These are phyloP conservation scores for Mesorhabditis spiculigera DNA, from an alignment of 2,888 invertebrate genomes.

Conservation along the genomic window DNA sequence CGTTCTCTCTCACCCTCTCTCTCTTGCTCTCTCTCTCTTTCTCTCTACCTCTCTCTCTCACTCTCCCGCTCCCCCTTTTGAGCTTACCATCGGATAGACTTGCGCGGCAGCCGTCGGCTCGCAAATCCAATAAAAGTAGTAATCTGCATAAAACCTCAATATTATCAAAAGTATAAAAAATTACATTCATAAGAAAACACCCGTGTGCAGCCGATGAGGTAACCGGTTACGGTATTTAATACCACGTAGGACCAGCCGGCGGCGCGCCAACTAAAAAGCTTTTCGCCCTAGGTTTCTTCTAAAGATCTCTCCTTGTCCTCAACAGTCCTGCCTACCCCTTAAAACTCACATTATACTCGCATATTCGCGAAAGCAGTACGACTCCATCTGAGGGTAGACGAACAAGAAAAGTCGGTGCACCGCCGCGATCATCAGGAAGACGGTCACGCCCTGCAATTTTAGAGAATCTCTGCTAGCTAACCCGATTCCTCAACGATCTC, in stretches of 20 bases:
- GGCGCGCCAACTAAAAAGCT: background rate
- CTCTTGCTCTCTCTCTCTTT: too few species aligned
- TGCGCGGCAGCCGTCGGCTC: background rate
- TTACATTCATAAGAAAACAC: background rate
- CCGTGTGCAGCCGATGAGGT: conserved; percentile 1
- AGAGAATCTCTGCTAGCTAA: background rate
- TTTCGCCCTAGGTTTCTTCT: too few species aligned
- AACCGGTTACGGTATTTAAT: background rate
- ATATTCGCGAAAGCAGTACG: conserved; percentile 1
- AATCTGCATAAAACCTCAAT: background rate
- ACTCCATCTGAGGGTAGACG: background rate
- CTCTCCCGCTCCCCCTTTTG: too few species aligned
- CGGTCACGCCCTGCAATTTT: conserved; percentile 1
- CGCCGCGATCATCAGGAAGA: background rate
- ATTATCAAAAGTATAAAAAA: background rate
- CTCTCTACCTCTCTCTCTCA: too few species aligned
- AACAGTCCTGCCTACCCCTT: too few species aligned
- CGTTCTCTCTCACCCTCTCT: too few species aligned
- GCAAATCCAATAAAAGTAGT: conserved; percentile 4
- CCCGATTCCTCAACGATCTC: background rate
- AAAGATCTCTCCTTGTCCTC: too few species aligned
- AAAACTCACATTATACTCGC: conserved; percentile 4
- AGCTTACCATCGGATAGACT: background rate
- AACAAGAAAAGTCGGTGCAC: background rate
- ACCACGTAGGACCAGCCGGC: background rate